A percentile compares a stretch with the other conserved stretches of the same genome.
phyloP scores from a whole-genome alignment of 2,888 invertebrate genomes.

The Ryuthela nishihirai region DNA sequence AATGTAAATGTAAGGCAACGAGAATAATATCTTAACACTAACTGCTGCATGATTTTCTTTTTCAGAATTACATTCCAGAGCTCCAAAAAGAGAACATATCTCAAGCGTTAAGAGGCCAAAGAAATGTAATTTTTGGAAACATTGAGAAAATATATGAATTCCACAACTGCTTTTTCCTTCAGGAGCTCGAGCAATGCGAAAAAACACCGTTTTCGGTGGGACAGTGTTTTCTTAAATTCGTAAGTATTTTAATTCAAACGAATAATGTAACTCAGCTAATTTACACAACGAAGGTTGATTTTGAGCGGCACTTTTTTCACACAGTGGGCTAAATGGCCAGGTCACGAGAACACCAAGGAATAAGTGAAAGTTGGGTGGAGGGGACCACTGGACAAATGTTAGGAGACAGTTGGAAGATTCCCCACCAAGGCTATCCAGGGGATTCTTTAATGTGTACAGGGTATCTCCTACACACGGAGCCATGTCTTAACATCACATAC shows the following conservation, averaged over 20 bases:
- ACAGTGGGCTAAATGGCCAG: too few relatives aligned
- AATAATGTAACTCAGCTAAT: neutral
- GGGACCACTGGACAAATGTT: too few relatives aligned
- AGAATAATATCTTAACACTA: too few relatives aligned
- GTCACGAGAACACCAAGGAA: neutral
- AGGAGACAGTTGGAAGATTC: too few relatives aligned
- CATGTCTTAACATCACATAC: neutral
- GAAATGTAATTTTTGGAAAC: constrained; percentile 89
- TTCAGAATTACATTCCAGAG: constrained; percentile 80
- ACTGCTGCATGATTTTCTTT: too few relatives aligned
- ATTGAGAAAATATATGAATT: constrained; percentile 92
- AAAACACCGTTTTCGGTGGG: constrained; percentile 68
- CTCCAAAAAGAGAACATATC: constrained; percentile 78
- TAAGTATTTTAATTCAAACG: constrained; percentile 55
- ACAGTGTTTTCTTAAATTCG: constrained; percentile 69
- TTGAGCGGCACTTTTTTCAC: too few relatives aligned
- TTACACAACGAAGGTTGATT: too few relatives aligned
- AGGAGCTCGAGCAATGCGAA: constrained; percentile 67
- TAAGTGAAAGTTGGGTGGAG: neutral
- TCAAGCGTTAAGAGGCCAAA: constrained; percentile 74
- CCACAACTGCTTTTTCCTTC: constrained; percentile 73
- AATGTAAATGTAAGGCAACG: too few relatives aligned
- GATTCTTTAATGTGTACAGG: too few relatives aligned
- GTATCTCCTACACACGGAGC: too few relatives aligned
- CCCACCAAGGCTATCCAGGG: too few relatives aligned